Conservation (phyloP, 2,113 vertebrate genomes). For the Ibidorhyncha struthersii region DNA sequence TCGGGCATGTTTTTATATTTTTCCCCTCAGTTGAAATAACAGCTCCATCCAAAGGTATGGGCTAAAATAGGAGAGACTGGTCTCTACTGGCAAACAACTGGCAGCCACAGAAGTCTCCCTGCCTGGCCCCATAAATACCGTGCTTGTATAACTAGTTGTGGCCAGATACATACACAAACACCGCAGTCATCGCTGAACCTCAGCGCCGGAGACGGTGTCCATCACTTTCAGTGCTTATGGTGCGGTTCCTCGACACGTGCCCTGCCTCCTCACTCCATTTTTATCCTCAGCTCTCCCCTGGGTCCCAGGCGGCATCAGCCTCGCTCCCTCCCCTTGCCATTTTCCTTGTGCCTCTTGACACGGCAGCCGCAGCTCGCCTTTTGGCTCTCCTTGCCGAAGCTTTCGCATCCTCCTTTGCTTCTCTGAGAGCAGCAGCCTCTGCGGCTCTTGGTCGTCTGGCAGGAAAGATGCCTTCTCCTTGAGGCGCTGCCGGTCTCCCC, state of each 20-base stretch:
- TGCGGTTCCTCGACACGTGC: not conserved
- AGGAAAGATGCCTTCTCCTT: not conserved
- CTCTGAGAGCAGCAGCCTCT: not conserved
- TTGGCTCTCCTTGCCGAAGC: not conserved
- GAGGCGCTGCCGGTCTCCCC: not conserved
- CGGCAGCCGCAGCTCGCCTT: not conserved
- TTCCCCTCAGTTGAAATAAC: not conserved
- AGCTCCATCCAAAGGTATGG: not conserved
- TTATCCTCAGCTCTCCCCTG: not conserved
- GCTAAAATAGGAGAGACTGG: slow-evolving; percentile 16
- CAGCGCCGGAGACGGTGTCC: not conserved
- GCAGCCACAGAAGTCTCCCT: not conserved
- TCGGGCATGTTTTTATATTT: not conserved
- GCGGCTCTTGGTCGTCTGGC: not conserved
- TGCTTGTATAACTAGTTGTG: not conserved
- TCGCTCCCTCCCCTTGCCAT: not conserved
- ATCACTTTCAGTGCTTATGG: not conserved
- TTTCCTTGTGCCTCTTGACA: not conserved
- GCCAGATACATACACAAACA: not conserved
- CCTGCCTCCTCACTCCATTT: not conserved
- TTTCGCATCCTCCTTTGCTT: not conserved
- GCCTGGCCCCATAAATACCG: not conserved
- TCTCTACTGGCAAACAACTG: not conserved
- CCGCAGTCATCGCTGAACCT: not conserved
- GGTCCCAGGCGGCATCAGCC: not conserved